A percentile compares a stretch with the other conserved stretches of the same genome.
Conservation (phyloP, 2,797 vertebrate genomes). For the Steatocranus sp. region DNA sequence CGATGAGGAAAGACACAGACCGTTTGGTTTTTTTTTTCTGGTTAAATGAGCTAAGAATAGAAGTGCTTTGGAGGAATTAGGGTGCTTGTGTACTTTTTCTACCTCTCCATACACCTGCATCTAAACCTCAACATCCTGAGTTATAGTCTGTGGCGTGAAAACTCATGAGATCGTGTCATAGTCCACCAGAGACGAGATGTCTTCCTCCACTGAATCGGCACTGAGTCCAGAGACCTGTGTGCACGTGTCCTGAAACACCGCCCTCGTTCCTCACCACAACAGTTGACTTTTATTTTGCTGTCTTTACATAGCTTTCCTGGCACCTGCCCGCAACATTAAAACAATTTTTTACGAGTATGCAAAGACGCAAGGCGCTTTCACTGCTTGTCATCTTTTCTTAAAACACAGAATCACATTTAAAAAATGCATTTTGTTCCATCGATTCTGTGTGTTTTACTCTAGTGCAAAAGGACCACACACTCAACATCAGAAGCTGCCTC, state of each 20-base stretch:
- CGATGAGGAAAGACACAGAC: slow-evolving; percentile 18
- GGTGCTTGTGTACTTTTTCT: slow-evolving; percentile 61
- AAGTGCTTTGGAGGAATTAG: slow-evolving; percentile 24
- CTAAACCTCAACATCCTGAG: slow-evolving; percentile 28
- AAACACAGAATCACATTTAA: slow-evolving; percentile 24
- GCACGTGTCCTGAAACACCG: not conserved
- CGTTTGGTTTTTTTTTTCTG: not conserved
- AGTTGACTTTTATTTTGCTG: slow-evolving; percentile 6
- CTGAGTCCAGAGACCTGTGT: slow-evolving; percentile 29
- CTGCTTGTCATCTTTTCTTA: slow-evolving; percentile 28
- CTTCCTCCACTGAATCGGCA: slow-evolving; percentile 41
- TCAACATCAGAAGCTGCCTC: not conserved
- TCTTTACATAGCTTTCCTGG: slow-evolving; percentile 28
- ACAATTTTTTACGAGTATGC: slow-evolving; percentile 34
- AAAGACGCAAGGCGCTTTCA: slow-evolving; percentile 38
- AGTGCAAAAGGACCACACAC: not conserved
- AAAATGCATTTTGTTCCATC: slow-evolving; percentile 27
- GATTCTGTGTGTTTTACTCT: slow-evolving; percentile 1
- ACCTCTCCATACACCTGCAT: slow-evolving; percentile 69
- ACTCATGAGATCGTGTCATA: not conserved
- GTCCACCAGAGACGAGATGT: slow-evolving; percentile 20
- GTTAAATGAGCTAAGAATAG: not conserved
- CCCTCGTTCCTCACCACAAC: not conserved
- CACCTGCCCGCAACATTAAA: slow-evolving; percentile 29
- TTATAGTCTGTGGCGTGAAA: slow-evolving; percentile 31